Evolutionary conservation across 2,113 vertebrate species (phyloP).

Genomic region (Cinclus cinclus): DNA sequence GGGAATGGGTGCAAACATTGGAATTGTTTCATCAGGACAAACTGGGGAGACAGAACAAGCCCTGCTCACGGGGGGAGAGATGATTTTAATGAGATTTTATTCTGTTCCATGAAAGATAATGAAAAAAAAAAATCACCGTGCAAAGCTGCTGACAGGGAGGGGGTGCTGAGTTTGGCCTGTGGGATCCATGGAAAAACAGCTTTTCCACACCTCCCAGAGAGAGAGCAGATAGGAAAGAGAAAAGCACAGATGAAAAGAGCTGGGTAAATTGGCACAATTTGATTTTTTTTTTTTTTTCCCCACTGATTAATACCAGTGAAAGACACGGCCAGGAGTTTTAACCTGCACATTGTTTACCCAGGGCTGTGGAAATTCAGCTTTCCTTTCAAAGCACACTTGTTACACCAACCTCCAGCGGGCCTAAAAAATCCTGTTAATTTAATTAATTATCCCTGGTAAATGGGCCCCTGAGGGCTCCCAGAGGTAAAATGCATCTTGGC

Average conservation of each 20-base stretch:
- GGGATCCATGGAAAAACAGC: not conserved
- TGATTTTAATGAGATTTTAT: slow-evolving; percentile 10
- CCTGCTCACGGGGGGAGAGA: not conserved
- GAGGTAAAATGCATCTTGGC: slow-evolving; percentile 25
- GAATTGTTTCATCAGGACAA: not conserved
- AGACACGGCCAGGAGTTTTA: not conserved
- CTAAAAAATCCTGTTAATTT: slow-evolving; percentile 61
- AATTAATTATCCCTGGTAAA: slow-evolving; percentile 65
- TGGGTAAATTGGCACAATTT: not conserved
- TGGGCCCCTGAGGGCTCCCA: slow-evolving; percentile 40
- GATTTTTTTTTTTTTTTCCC: not conserved
- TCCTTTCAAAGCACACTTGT: slow-evolving; percentile 5
- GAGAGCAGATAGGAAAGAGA: not conserved
- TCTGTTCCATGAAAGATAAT: not conserved
- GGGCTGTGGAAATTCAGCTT: not conserved
- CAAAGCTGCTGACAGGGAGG: not conserved
- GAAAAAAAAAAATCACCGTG: not conserved
- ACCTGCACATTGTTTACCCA: not conserved
- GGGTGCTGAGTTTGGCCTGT: not conserved
- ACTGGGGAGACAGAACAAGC: not conserved
- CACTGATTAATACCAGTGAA: not conserved
- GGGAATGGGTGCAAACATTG: not conserved
- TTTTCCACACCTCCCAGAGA: not conserved
- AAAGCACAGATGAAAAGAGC: not conserved
- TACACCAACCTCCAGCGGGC: slow-evolving; percentile 4